Base-by-base conservation (phyloP, 2,113 vertebrate species). In the Trachemys scripta region DNA sequence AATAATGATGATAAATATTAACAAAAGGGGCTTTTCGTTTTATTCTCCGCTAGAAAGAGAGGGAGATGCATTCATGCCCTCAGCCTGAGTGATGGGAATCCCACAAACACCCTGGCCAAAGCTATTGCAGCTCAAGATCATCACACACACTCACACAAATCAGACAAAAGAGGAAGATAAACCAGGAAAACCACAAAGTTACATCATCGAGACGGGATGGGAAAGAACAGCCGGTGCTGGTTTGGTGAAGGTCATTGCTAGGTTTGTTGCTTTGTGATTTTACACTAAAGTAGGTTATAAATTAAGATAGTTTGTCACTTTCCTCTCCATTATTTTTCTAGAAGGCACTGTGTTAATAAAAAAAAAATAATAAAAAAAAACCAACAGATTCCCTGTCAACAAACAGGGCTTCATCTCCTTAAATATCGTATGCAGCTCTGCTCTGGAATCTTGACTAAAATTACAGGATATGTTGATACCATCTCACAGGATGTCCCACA, bases 401-500 rank as follows among this genome's bases (percentile, higher is more conserved):
- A 91, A 56, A 8, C 76, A 1, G 0, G 0, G 80, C 86, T 90
- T 38, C 94, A 65, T 29, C 90, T 85, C 80, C n/a, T 59, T 89
- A n/a, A 0, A 0, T 38, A 25, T 5, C 90, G 75, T 50, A 54
- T 2, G 0, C 1, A 1, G 0, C 82, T 47, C 86, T 76, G 59
- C 87, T 79, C 93, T 95, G 86, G 0, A 2, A 89, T 29, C 80
- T 84, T 72, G 79, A 85, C 97, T 96, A 38, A 51, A 88, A 57
- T 95, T 78, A 86, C 96, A 93, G 97, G 96, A 96, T 89, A 5
- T 3, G 1, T 13, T 0, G 94, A 97, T 90, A 95, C 90, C 94
- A 97, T 97, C 97, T 93, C 83, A 9, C 95, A 93, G 95, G 97
- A 97, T 87, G 95, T 83, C 82, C 91, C 0, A 10, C 89, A 27